These are phyloP conservation scores for Ylistrum balloti DNA, from an alignment of 1,140 invertebrate genomes.

Conservation along the genomic window DNA sequence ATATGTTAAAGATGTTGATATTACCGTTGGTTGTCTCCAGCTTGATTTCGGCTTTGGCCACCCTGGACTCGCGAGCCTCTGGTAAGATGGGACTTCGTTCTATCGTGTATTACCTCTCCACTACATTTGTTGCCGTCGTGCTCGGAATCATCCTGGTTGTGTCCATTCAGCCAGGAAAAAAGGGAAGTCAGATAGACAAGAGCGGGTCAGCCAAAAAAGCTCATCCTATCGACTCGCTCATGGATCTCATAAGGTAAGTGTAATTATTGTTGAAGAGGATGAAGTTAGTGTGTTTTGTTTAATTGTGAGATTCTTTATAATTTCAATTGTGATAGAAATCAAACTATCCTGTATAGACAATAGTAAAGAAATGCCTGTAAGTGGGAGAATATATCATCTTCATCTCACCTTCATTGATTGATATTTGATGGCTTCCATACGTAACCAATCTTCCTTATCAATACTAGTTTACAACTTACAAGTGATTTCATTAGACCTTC, in stretches of 20 bases:
- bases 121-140: conserved; percentile 87
- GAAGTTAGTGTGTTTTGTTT: too few relatives aligned
- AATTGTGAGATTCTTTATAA: too few relatives aligned
- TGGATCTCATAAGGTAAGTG: conserved; percentile 93
- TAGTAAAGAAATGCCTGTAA: too few relatives aligned
- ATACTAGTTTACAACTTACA: too few relatives aligned
- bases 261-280: too few relatives aligned
- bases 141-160: conserved; percentile 77
- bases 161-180: conserved; percentile 76
- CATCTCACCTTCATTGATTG: too few relatives aligned
- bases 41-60: conserved; percentile 79
- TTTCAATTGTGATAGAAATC: too few relatives aligned
- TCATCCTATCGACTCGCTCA: conserved; percentile 88
- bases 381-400: too few relatives aligned
- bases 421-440: too few relatives aligned
- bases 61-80: conserved; percentile 74
- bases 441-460: too few relatives aligned
- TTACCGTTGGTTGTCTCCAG: conserved; percentile 83
- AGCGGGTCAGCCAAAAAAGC: conserved; percentile 63
- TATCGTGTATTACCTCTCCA: conserved; percentile 94
- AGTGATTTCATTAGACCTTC: too few relatives aligned
- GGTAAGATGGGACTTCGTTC: conserved; percentile 84
- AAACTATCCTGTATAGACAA: too few relatives aligned
- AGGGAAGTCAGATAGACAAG: conserved; percentile 60
- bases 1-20: conserved; percentile 84